Evolutionary conservation across 2,888 invertebrate genomes (phyloP).

Genomic region (Phorcus lineatus): DNA sequence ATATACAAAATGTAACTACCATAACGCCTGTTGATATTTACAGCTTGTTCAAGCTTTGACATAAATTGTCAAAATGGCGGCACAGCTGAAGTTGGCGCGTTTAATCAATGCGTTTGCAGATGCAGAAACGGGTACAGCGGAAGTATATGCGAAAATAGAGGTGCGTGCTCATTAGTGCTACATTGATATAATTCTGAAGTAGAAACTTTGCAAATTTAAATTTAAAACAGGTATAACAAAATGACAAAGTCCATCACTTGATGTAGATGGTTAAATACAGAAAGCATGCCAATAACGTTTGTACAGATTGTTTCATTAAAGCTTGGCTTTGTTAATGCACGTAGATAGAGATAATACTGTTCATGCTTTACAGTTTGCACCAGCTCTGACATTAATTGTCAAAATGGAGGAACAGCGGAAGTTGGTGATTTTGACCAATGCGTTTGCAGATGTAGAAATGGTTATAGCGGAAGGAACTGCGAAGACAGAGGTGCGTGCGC

Average conservation of each 20-base stretch:
- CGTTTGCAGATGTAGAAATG: background rate
- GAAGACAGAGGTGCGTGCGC: background rate
- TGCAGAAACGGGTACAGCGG: background rate
- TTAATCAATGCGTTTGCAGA: background rate
- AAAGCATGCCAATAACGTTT: too few relatives aligned
- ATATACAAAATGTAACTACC: too few relatives aligned
- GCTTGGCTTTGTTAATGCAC: too few relatives aligned
- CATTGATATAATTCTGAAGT: too few relatives aligned
- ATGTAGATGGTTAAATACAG: too few relatives aligned
- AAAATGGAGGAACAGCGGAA: background rate
- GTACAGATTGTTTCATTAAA: too few relatives aligned
- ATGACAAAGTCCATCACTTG: too few relatives aligned
- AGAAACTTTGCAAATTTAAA: too few relatives aligned
- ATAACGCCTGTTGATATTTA: too few relatives aligned
- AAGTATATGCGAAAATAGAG: background rate
- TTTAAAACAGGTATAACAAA: too few relatives aligned
- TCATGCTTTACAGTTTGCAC: background rate
- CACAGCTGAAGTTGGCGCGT: background rate
- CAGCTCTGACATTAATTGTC: background rate
- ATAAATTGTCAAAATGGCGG: conserved; percentile 10
- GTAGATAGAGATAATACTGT: background rate
- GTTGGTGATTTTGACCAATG: background rate
- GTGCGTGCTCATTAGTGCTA: background rate
- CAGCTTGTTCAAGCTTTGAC: background rate
- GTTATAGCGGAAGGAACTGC: background rate